Evolutionary conservation across 2,797 vertebrate species (phyloP).

Genomic region (Benthosema pterotum): DNA sequence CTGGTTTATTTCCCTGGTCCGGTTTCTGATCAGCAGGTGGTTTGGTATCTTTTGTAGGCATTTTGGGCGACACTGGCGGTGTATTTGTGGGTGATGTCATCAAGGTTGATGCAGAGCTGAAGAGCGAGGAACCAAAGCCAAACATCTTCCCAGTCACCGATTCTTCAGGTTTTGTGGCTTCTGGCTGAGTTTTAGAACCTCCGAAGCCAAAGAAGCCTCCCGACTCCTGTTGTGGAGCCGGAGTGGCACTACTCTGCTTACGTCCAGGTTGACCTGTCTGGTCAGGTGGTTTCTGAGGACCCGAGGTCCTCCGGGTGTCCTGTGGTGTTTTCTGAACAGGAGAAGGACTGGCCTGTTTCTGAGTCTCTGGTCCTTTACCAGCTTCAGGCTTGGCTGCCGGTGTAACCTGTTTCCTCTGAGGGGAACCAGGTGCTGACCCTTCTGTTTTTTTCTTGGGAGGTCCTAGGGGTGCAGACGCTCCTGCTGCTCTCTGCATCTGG

Average conservation of each 20-base stretch:
- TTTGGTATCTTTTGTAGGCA: slow-evolving; percentile 76
- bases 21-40: slow-evolving; percentile 45
- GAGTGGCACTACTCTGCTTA: slow-evolving; percentile 41
- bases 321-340: slow-evolving; percentile 59
- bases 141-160: slow-evolving; percentile 91
- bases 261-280: slow-evolving; percentile 56
- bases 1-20: too few species aligned
- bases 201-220: slow-evolving; percentile 92
- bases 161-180: slow-evolving; percentile 73
- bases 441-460: slow-evolving; percentile 60
- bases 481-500: slow-evolving; percentile 89
- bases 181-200: slow-evolving; percentile 81
- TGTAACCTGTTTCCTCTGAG: slow-evolving; percentile 62
- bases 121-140: slow-evolving; percentile 94
- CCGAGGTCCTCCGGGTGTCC: slow-evolving; percentile 67
- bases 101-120: slow-evolving; percentile 92
- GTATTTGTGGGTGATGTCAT: slow-evolving; percentile 82
- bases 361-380: slow-evolving; percentile 64
- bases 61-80: slow-evolving; percentile 76
- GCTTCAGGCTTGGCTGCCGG: slow-evolving; percentile 61
- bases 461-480: slow-evolving; percentile 71
- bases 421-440: slow-evolving; percentile 56
- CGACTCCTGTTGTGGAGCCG: slow-evolving; percentile 77
- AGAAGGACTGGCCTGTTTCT: slow-evolving; percentile 57
- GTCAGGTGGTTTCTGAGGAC: slow-evolving; percentile 53